Evolutionary conservation across 2,888 invertebrate genomes (phyloP).

Genomic region (Hemicrepidius hirtus): DNA sequence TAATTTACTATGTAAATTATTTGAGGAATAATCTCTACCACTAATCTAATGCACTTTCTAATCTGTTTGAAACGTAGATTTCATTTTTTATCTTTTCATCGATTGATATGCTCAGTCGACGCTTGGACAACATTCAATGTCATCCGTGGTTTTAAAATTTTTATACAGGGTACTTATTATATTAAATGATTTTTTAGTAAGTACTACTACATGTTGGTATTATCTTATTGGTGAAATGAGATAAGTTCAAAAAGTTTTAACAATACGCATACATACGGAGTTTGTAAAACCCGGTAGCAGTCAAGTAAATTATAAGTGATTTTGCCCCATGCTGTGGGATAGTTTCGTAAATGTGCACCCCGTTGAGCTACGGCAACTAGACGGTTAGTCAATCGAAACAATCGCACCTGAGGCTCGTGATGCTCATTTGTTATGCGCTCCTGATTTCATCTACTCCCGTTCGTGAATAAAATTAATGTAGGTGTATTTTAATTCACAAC

Average conservation of each 20-base stretch:
- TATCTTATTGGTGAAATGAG: no score
- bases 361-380: constrained; percentile 58
- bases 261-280: not conserved
- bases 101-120: no score
- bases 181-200: no score
- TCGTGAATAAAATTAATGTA: constrained; percentile 64
- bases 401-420: constrained; percentile 64
- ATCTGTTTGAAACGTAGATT: no score
- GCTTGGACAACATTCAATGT: no score
- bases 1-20: no score
- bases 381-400: constrained; percentile 64
- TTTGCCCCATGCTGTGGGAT: constrained; percentile 9
- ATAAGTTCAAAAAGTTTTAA: not conserved
- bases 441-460: constrained; percentile 65
- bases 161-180: no score
- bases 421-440: constrained; percentile 66
- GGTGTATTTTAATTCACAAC: constrained; percentile 48
- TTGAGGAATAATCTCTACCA: no score
- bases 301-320: not conserved
- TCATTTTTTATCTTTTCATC: no score
- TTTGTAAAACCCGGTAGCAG: constrained; percentile 2
- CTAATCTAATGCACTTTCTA: no score
- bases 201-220: no score
- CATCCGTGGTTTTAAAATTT: no score
- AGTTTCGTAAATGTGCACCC: constrained; percentile 61